Conservation (phyloP, 2,113 vertebrate species). For the Leiothrix lutea region DNA sequence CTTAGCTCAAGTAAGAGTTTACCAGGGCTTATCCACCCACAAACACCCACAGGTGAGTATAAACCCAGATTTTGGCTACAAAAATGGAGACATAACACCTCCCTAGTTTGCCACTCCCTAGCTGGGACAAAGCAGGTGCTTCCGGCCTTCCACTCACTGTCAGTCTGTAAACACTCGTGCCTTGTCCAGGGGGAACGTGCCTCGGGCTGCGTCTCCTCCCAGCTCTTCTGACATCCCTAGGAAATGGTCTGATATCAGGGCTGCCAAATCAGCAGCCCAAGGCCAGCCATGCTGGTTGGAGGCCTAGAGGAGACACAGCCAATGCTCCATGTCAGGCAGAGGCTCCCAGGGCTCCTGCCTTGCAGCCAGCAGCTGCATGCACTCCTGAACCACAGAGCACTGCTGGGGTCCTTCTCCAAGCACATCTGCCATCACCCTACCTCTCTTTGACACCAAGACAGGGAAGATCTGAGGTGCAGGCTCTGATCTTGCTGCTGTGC, state of each 20-base stretch:
- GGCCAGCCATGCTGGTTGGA: not conserved
- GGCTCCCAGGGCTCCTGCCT: not conserved
- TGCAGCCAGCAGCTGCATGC: rapidly evolving
- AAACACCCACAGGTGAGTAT: not conserved
- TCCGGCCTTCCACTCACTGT: not conserved
- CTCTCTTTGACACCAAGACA: not conserved
- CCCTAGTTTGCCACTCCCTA: not conserved
- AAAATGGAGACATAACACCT: not conserved
- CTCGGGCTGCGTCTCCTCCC: not conserved
- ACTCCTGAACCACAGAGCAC: rapidly evolving
- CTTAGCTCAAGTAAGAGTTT: not conserved
- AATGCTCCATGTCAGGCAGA: not conserved
- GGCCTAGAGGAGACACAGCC: not conserved
- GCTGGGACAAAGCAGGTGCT: not conserved
- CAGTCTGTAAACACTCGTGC: not conserved
- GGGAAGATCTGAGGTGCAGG: not conserved
- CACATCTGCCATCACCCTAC: not conserved
- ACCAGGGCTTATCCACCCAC: not conserved
- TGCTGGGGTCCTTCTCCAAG: not conserved
- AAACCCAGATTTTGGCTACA: not conserved
- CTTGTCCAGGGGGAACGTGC: rapidly evolving
- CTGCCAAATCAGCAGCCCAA: not conserved
- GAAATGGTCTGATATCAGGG: not conserved
- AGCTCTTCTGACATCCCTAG: not conserved
- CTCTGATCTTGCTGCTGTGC: not conserved